Conservation (phyloP, 2,888 invertebrate species). For the Cerastis leucographa region DNA sequence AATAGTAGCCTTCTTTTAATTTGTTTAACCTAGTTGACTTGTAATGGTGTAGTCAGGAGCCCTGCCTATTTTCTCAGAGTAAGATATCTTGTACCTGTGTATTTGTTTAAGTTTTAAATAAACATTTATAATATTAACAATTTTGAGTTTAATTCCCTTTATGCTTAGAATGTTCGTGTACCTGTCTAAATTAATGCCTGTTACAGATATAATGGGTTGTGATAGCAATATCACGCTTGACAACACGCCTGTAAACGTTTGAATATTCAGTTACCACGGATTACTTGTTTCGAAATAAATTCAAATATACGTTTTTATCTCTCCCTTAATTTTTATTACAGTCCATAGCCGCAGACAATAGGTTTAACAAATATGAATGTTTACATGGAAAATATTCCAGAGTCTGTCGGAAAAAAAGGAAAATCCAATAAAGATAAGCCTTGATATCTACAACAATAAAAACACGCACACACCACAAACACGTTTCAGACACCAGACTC, state of each 20-base stretch:
- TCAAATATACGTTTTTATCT: background rate
- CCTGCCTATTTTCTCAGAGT: background rate
- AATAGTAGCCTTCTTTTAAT: background rate
- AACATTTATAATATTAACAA: slow-evolving; percentile 10
- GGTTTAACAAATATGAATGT: background rate
- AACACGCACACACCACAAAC: background rate
- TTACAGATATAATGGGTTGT: slow-evolving; percentile 37
- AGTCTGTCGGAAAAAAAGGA: background rate
- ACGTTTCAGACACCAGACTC: slow-evolving; percentile 4
- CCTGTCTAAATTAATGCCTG: slow-evolving; percentile 7
- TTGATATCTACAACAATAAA: background rate
- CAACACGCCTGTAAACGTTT: slow-evolving; percentile 20
- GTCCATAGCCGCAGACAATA: background rate
- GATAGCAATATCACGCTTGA: slow-evolving; percentile 44
- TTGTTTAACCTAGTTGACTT: background rate
- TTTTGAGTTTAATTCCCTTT: background rate
- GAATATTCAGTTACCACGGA: slow-evolving; percentile 46
- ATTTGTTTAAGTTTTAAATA: slow-evolving; percentile 27
- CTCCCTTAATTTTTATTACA: background rate
- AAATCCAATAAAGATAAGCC: slow-evolving; percentile 3
- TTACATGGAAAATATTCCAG: background rate
- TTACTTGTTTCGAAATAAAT: slow-evolving; percentile 16
- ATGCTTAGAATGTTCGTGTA: background rate
- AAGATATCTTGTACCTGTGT: slow-evolving; percentile 5
- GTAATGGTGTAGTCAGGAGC: background rate